These are phyloP conservation scores for Peromyscus maniculatus DNA, from an alignment of 2,113 vertebrate genomes.

Conservation along the genomic window DNA sequence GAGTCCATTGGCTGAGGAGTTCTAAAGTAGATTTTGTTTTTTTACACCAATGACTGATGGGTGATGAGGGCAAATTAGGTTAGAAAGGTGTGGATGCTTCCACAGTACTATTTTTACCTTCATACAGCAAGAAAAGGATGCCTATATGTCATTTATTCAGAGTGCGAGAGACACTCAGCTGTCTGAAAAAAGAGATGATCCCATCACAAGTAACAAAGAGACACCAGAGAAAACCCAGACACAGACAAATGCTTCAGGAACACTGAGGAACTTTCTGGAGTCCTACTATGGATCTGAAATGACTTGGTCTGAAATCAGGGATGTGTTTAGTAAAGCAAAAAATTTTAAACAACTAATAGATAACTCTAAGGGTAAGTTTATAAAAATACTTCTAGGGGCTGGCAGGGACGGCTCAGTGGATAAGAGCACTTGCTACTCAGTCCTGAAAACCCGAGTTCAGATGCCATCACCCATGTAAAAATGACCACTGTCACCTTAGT, in stretches of 20 bases:
- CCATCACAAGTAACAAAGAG: not conserved
- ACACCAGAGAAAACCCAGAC: not conserved
- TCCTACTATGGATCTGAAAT: not conserved
- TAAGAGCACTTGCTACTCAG: not conserved
- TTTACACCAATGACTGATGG: not conserved
- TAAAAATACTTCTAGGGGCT: not conserved
- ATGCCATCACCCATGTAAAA: not conserved
- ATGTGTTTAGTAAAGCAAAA: not conserved
- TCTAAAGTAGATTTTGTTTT: not conserved
- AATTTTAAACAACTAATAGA: not conserved
- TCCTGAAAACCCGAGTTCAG: not conserved
- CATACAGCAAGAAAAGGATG: not conserved
- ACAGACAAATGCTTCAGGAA: not conserved
- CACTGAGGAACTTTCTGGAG: rapidly evolving
- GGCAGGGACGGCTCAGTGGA: not conserved
- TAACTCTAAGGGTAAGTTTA: not conserved
- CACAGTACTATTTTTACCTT: not conserved
- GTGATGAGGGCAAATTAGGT: not conserved
- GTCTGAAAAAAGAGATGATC: not conserved
- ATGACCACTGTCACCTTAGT: not conserved
- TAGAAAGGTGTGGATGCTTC: not conserved
- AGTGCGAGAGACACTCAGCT: not conserved
- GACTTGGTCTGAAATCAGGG: not conserved
- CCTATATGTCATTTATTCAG: not conserved
- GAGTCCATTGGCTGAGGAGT: not conserved